phyloP scores from a whole-genome alignment of 2,113 vertebrate genomes.

The Peromyscus polionotus region DNA sequence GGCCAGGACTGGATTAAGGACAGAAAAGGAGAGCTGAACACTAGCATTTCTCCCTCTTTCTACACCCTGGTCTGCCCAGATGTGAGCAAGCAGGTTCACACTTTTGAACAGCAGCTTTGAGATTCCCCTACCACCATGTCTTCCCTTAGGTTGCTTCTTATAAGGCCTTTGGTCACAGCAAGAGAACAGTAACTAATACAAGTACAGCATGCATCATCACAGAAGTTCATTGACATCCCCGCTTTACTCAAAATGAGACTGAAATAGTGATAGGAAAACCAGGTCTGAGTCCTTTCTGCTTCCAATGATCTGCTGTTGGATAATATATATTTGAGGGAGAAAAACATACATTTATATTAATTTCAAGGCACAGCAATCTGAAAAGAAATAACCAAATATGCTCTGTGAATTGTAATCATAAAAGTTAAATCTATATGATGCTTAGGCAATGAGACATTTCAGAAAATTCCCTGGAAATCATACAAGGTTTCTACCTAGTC shows the following conservation, averaged over 20 bases:
- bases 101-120: not conserved
- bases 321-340: not conserved
- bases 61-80: not conserved
- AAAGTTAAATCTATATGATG: not conserved
- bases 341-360: not conserved
- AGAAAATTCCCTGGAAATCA: not conserved
- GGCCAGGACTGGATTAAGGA: not conserved
- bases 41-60: not conserved
- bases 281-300: too few relatives aligned
- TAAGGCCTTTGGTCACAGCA: not conserved
- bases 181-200: not conserved
- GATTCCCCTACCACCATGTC: not conserved
- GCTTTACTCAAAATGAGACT: not conserved
- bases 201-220: not conserved
- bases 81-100: not conserved
- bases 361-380: not conserved
- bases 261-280: conserved; percentile 12
- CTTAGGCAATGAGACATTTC: not conserved
- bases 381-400: not conserved
- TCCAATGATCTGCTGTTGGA: not conserved
- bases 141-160: not conserved
- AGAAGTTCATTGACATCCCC: not conserved
- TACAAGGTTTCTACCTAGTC: not conserved
- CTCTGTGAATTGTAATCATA: not conserved
- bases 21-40: not conserved